Base-by-base conservation (phyloP, 2,113 vertebrate species). In the Sitta europaea region DNA sequence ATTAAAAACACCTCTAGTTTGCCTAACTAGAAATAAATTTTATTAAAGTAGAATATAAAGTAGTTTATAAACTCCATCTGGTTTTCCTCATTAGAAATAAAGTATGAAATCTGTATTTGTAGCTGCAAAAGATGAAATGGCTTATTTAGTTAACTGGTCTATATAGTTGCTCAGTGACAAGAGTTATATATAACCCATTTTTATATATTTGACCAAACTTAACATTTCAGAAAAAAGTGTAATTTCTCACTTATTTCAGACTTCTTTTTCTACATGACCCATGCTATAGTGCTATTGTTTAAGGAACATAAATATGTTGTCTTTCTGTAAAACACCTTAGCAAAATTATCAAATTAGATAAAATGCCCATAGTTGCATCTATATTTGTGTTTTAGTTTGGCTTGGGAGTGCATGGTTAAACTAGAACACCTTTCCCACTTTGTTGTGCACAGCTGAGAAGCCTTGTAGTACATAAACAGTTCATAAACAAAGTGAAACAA, bases 391-490 rank as follows among this genome's bases (percentile, higher is more conserved):
- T 68, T 79, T 12, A 38, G 24, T 75, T 67, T 65, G n/a, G 5
- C 12, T 76, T 18, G 14, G 28, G 8, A 83, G 9, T 12, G 10
- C 6, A 29, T 40, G 88, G 38, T 67, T 33, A 86, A 83, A 43
- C 6, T 58, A 63, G 14, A 5, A 17, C 14, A 82, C 25, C 10
- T 92, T 82, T 47, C 67, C 14, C 19, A 24, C 4, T 76, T 80
- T 33, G 22, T 6, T 75, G 73, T 78, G 43, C 33, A 35, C 4
- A 78, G 29, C 2, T 2, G 57, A 82, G 28, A 91, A 74, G 8
- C 55, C 48, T 6, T 35, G 57, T 8, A 1, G 0, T 15, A 43
- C 2, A 0, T 20, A 40, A 62, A 35, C 1, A 58, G 53, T 50
- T 31, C 1, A 2, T 22, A 80, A 63, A 76, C 16, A 12, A 65